phyloP scores from a whole-genome alignment of 1,140 invertebrate genomes.

The Triops cancriformis region DNA sequence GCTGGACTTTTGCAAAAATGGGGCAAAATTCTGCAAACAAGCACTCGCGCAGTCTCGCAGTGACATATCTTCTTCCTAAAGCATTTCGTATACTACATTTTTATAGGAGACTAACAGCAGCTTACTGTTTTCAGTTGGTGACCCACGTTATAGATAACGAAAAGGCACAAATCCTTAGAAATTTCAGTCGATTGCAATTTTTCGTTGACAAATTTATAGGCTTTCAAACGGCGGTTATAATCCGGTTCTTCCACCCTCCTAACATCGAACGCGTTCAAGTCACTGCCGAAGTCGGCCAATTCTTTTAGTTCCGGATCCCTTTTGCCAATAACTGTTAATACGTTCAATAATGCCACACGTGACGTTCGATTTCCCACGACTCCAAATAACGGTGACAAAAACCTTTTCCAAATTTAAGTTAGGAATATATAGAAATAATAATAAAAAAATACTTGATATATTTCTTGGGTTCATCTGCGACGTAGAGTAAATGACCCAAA shows the following conservation, averaged over 20 bases:
- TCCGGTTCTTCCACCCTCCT: slow-evolving; percentile 87
- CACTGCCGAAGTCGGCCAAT: slow-evolving; percentile 46
- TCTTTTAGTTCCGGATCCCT: slow-evolving; percentile 37
- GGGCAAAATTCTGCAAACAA: slow-evolving; percentile 56
- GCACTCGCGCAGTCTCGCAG: slow-evolving; percentile 66
- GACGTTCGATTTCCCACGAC: slow-evolving; percentile 34
- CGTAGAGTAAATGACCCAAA: slow-evolving; percentile 60
- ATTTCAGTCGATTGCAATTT: slow-evolving; percentile 48
- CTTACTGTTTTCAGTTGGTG: slow-evolving; percentile 58
- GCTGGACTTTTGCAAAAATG: slow-evolving; percentile 40
- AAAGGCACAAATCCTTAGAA: slow-evolving; percentile 55
- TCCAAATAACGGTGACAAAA: slow-evolving; percentile 37
- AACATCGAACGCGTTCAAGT: slow-evolving; percentile 77
- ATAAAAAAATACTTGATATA: slow-evolving; percentile 60
- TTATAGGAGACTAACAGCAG: slow-evolving; percentile 18
- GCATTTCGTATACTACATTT: slow-evolving; percentile 28
- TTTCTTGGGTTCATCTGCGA: slow-evolving; percentile 51
- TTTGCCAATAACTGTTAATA: slow-evolving; percentile 33
- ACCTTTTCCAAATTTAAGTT: slow-evolving; percentile 17
- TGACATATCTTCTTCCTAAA: slow-evolving; percentile 65
- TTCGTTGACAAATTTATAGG: slow-evolving; percentile 55
- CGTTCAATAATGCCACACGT: slow-evolving; percentile 36
- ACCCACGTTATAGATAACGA: slow-evolving; percentile 72
- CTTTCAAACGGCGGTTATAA: slow-evolving; percentile 65
- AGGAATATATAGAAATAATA: too few relatives aligned